These are phyloP conservation scores for Caenorhabditis virilis DNA, from an alignment of 2,888 invertebrate species.

Conservation along the genomic window DNA sequence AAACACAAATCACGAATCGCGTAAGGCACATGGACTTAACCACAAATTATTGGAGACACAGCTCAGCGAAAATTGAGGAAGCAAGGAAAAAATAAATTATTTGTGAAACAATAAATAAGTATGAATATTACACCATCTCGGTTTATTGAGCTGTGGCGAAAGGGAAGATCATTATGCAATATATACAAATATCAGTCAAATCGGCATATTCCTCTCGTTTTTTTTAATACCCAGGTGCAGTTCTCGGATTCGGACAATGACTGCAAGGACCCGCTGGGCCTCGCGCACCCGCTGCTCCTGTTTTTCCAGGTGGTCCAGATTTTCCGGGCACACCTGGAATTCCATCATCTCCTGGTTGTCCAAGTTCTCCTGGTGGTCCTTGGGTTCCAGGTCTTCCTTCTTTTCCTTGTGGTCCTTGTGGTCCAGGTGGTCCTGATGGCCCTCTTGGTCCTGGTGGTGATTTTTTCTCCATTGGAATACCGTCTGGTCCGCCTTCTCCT, in stretches of 20 bases:
- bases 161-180: no score
- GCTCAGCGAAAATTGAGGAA: no score
- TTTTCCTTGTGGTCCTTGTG: conserved; percentile 37
- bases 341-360: conserved; percentile 50
- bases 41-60: no score
- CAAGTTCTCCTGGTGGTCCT: conserved; percentile 49
- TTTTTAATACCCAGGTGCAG: conserved; percentile 56
- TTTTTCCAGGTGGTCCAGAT: conserved; percentile 47
- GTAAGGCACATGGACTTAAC: no score
- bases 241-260: conserved; percentile 56
- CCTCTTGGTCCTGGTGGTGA: conserved; percentile 53
- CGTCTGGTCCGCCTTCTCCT: conserved; percentile 54
- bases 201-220: background rate
- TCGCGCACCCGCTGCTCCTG: conserved; percentile 43
- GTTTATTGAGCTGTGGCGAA: no score
- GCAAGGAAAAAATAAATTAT: no score
- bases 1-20: no score
- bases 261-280: conserved; percentile 51
- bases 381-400: conserved; percentile 38
- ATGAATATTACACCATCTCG: no score
- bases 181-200: no score
- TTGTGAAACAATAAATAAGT: no score
- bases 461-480: conserved; percentile 40
- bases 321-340: conserved; percentile 43
- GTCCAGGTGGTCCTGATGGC: conserved; percentile 36